Evolutionary conservation across 2,113 vertebrate species (phyloP), one percentile per base, ranked within the genome.

Genomic region (Mellivora capensis): DNA sequence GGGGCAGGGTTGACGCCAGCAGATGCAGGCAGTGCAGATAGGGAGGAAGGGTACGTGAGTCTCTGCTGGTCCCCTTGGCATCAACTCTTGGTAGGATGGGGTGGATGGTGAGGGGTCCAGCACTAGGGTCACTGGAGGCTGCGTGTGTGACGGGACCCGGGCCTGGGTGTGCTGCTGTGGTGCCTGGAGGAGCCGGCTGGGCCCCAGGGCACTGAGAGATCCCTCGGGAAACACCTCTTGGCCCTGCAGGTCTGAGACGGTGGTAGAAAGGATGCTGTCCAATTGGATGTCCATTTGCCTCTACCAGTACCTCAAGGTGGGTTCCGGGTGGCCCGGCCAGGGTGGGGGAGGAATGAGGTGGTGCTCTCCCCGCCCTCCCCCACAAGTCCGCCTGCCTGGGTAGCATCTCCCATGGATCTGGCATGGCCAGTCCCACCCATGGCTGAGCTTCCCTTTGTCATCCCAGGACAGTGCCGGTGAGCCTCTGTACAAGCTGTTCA

Each of bases 201-300:
- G 47, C 44, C 27, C 44, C 0, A 4, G 6, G 25, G 20, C 42
- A 4, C 20, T 15, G 1, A 0, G 4, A 47, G 57, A 11, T 2
- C 27, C 21, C 87, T 29, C 0, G 7, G 10, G 0, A 37, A 3
- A 79, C 59, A 27, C 34, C 9, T 52, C 8, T 74, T 7, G 84
- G 59, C 4, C 34, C 25, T 20, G 4, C 85, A 99, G 99, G 98
- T 99, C 99, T 13, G 99, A 99, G 99, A 99, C 99, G 0, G 99
- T 99, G 97, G 99, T 99, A 97, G 99, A 99, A 98, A 99, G 99
- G 98, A 99, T 99, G 99, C 99, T 99, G 90, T 99, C 99, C 98
- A 99, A 99, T 71, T 99, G 99, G 99, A 99, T 99, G 99, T 99
- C 99, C 92, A 99, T 99, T 98, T 99, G 99, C 98, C 99, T 99